Evolutionary conservation across 2,888 invertebrate species (phyloP), one percentile per base, ranked within the genome.

Genomic region (Thalpophila matura): DNA sequence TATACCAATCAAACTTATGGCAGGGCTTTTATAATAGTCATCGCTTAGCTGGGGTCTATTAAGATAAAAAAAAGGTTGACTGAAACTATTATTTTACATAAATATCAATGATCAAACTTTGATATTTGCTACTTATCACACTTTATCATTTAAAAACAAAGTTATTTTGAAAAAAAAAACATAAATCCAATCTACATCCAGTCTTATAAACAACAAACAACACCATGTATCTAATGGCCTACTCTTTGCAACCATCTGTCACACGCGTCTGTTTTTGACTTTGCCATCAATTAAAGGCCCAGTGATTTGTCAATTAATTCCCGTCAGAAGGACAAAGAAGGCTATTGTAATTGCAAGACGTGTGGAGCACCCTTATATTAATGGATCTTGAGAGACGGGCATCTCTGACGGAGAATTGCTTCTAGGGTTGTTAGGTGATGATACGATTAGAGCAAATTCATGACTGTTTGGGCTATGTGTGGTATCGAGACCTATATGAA

Each of bases 271-370:
- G 80, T 74, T 80, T 83, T 78, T 81, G 81, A 81, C 74, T 80
- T 65, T 16, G 45, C 79, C 81, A 86, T 86, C 84, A 86, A 86
- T 86, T 85, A 82, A 80, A 79, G 74, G 72, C 58, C 77, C 73
- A 76, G 73, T 82, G 82, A 86, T 86, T 86, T 85, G 84, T 87
- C 90, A 87, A 91, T 91, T 91, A 91, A 89, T 89, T 85, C 83
- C 71, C 81, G 86, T 87, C 88, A 84, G 55, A 51, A 70, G 80
- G 79, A 87, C 87, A 86, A 89, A 87, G 86, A 87, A 86, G 79
- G 77, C 82, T 67, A 85, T 89, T 88, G 88, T 89, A 86, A 87
- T 86, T 82, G 83, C 74, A 72, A 77, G 82, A 82, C 84, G 84
- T 86, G 86, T 87, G 85, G 75, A 88, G 88, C 76, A 77, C 80